A percentile compares a stretch with the other conserved stretches of the same genome.
phyloP scores from a whole-genome alignment of 1,140 invertebrate species.

The Halictus rubicundus region DNA sequence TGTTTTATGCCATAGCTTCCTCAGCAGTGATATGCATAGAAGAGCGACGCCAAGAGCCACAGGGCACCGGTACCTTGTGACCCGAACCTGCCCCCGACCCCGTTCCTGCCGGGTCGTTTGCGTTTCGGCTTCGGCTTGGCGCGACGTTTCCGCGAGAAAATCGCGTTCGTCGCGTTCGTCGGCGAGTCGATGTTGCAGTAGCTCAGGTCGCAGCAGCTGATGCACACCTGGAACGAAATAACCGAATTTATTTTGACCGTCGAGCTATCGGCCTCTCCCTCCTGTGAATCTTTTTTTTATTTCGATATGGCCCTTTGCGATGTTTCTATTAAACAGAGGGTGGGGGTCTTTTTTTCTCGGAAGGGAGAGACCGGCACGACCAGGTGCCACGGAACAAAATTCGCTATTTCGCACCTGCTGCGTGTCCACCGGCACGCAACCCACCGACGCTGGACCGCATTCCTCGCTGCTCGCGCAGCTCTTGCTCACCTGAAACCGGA shows the following conservation, averaged over 20 bases:
- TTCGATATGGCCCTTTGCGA: background rate
- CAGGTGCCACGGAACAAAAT: conserved; percentile 66
- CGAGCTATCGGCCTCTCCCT: background rate
- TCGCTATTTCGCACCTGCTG: conserved; percentile 82
- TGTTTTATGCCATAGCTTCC: conserved; percentile 34
- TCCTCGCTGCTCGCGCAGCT: conserved; percentile 83
- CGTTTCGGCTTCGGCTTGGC: conserved; percentile 74
- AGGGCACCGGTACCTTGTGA: conserved; percentile 64
- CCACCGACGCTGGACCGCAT: conserved; percentile 83
- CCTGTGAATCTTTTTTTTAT: background rate
- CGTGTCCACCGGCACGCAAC: conserved; percentile 84
- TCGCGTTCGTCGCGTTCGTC: conserved; percentile 82
- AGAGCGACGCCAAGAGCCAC: conserved; percentile 69
- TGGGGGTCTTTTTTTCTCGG: no score
- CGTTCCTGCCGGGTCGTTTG: conserved; percentile 73
- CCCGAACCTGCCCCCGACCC: conserved; percentile 60
- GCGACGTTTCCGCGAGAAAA: conserved; percentile 77
- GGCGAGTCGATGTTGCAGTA: conserved; percentile 85
- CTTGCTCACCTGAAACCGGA: conserved; percentile 81
- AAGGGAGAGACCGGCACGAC: background rate
- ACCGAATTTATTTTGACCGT: conserved; percentile 73
- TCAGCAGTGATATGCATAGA: conserved; percentile 79
- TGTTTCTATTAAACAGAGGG: background rate
- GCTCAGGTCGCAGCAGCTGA: conserved; percentile 85
- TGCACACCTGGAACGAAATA: conserved; percentile 83